Evolutionary conservation across 2,888 invertebrate genomes (phyloP).

Genomic region (Lordiphosa fenestrarum): DNA sequence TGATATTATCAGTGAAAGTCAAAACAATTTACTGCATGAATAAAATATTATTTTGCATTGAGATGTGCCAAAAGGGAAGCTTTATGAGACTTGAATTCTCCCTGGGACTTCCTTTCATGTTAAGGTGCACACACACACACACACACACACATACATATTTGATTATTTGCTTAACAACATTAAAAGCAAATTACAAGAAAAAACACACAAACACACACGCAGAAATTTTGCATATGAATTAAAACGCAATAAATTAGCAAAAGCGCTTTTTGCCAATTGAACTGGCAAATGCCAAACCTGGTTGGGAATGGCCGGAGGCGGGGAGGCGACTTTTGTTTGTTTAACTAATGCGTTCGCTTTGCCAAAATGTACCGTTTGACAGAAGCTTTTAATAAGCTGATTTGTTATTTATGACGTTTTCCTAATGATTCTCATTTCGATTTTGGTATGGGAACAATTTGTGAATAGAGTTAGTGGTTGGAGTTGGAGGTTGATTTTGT

Average conservation of each 20-base stretch:
- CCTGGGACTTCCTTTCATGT: slow-evolving; percentile 41
- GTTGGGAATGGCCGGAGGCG: background rate
- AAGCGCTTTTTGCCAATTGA: slow-evolving; percentile 42
- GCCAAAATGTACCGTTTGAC: slow-evolving; percentile 6
- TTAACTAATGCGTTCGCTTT: slow-evolving; percentile 56
- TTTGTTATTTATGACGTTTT: slow-evolving; percentile 76
- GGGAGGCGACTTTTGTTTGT: slow-evolving; percentile 44
- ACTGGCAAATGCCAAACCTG: slow-evolving; percentile 3
- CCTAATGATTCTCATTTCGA: slow-evolving; percentile 51
- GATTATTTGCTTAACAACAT: slow-evolving; percentile 67
- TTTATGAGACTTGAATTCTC: slow-evolving; percentile 2
- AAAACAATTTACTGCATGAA: slow-evolving; percentile 80
- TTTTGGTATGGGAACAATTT: slow-evolving; percentile 6
- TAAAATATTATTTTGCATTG: slow-evolving; percentile 76
- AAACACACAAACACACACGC: slow-evolving; percentile 18
- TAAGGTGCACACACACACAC: background rate
- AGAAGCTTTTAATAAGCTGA: slow-evolving; percentile 73
- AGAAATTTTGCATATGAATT: slow-evolving; percentile 72
- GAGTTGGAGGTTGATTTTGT: too few relatives aligned
- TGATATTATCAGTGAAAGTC: slow-evolving; percentile 70
- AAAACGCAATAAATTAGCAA: slow-evolving; percentile 72
- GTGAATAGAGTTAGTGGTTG: background rate
- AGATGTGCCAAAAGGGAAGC: slow-evolving; percentile 14
- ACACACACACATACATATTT: slow-evolving; percentile 39
- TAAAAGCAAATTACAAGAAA: slow-evolving; percentile 40